Conservation (phyloP, 2,113 vertebrate genomes). For the Thalassoma bifasciatum region DNA sequence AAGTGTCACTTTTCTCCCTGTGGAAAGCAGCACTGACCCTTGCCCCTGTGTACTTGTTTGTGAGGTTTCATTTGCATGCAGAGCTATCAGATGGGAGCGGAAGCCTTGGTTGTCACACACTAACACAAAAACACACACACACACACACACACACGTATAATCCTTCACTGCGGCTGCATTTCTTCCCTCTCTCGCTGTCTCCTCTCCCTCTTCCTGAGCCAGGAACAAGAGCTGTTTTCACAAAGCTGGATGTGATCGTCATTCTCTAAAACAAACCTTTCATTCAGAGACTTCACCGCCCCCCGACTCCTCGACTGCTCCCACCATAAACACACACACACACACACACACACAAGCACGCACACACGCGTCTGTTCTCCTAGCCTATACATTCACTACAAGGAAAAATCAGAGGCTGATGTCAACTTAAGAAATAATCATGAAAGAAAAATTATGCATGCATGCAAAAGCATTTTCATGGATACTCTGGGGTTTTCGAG, state of each 20-base stretch:
- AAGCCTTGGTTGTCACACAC: slow-evolving; percentile 70
- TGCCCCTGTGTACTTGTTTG: slow-evolving; percentile 78
- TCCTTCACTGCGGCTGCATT: slow-evolving; percentile 49
- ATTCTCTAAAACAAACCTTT: slow-evolving; percentile 79
- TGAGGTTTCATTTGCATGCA: slow-evolving; percentile 81
- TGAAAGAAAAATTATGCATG: neutral
- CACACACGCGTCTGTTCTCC: slow-evolving; percentile 33
- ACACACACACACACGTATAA: slow-evolving; percentile 20
- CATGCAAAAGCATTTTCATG: slow-evolving; percentile 13
- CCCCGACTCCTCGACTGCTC: slow-evolving; percentile 24
- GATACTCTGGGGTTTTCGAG: neutral
- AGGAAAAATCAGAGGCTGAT: slow-evolving; percentile 38
- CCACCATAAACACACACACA: slow-evolving; percentile 69
- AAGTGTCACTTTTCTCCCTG: slow-evolving; percentile 56
- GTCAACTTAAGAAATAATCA: slow-evolving; percentile 13
- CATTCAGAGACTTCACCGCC: slow-evolving; percentile 67
- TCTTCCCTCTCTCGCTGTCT: slow-evolving; percentile 59
- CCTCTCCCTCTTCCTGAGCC: slow-evolving; percentile 58
- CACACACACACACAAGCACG: slow-evolving; percentile 50
- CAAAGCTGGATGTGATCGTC: slow-evolving; percentile 74
- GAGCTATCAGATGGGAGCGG: slow-evolving; percentile 71
- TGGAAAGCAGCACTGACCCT: slow-evolving; percentile 68
- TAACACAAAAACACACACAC: slow-evolving; percentile 29
- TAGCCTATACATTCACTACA: slow-evolving; percentile 3
- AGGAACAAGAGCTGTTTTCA: slow-evolving; percentile 82